Conservation (phyloP, 2,888 invertebrate genomes). For the Leuctra nigra region DNA sequence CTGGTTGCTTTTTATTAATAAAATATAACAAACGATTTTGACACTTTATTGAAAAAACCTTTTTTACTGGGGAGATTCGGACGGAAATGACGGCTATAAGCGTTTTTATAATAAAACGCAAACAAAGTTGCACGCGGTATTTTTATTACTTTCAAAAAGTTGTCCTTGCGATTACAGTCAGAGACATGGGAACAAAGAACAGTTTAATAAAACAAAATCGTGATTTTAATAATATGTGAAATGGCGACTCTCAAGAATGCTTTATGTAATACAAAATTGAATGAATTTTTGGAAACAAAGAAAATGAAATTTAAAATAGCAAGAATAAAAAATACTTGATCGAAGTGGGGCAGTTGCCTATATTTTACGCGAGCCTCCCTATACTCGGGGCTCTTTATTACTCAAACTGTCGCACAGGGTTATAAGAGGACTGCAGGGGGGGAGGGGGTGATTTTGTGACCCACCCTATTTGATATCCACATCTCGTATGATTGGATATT, state of each 20-base stretch:
- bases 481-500: constrained; percentile 24
- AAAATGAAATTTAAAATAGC: neutral
- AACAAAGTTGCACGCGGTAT: neutral
- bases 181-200: no score
- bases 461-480: constrained; percentile 20
- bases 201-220: no score
- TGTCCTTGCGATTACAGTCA: neutral
- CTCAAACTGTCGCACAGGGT: constrained; percentile 13
- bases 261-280: neutral
- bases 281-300: neutral
- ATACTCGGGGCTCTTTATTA: constrained; percentile 10
- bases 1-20: constrained; percentile 17
- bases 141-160: constrained; percentile 2
- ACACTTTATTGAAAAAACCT: constrained; percentile 17
- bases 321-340: neutral
- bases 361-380: constrained; percentile 6
- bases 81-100: constrained; percentile 12
- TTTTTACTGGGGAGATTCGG: constrained; percentile 2
- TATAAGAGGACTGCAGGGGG: neutral
- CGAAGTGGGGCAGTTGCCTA: constrained; percentile 2
- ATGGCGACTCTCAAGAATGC: neutral
- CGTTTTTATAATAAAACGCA: constrained; percentile 12
- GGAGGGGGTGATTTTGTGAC: constrained; percentile 14
- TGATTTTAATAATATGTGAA: neutral
- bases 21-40: constrained; percentile 18